A percentile compares a stretch with the other conserved stretches of the same genome.
Conservation (phyloP, 2,113 vertebrate genomes). For the Dipodomys stephensi region DNA sequence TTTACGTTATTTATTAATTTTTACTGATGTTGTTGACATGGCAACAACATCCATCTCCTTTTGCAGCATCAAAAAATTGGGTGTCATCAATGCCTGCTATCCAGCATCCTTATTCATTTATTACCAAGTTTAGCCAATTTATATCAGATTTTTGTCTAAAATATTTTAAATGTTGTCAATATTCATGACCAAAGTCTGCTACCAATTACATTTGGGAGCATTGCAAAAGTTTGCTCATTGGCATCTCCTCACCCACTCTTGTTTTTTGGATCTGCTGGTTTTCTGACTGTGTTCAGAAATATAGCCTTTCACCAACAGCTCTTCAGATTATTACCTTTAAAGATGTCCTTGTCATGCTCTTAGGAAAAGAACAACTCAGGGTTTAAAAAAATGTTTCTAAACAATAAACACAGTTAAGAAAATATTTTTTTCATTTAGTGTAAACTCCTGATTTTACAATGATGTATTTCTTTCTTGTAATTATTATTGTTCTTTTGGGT, state of each 20-base stretch:
- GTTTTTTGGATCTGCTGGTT: not conserved
- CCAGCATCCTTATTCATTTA: constrained; percentile 11
- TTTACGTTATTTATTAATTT: constrained; percentile 48
- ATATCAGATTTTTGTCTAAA: not conserved
- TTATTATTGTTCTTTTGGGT: too few species aligned
- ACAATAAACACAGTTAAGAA: too few species aligned
- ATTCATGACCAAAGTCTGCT: not conserved
- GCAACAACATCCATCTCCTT: not conserved
- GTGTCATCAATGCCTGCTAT: not conserved
- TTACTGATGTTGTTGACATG: not conserved
- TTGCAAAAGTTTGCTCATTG: not conserved
- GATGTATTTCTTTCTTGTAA: too few species aligned
- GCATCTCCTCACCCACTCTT: not conserved
- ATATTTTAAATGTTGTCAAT: not conserved
- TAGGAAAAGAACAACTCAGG: not conserved
- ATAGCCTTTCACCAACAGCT: not conserved
- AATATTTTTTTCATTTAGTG: too few species aligned
- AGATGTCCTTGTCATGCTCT: not conserved
- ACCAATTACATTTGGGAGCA: not conserved
- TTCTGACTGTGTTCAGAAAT: not conserved
- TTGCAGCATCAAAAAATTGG: not conserved
- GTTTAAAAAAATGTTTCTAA: too few species aligned
- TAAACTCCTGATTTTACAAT: too few species aligned
- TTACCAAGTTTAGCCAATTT: constrained; percentile 7
- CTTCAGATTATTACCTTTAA: too few species aligned